Evolutionary conservation across 2,113 vertebrate species (phyloP), one percentile per base, ranked within the genome.

Genomic region (Ammodytes dubius): DNA sequence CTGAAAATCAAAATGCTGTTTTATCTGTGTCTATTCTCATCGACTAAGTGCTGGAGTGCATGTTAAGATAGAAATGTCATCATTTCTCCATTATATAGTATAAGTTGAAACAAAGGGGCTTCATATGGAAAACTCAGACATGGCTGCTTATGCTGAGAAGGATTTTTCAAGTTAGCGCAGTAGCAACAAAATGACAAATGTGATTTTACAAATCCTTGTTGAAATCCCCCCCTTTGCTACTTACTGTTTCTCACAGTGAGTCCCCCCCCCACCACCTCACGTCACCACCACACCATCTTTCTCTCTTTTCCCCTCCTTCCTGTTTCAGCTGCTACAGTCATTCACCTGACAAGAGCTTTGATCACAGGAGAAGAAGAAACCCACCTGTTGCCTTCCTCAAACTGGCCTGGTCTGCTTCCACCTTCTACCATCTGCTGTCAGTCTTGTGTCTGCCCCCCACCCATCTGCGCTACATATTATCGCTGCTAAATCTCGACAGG

Each of bases 271-370:
- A 27, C 4, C 59, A 27, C 43, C 64, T 74, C 13, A 39, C 9
- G 4, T 49, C 27, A 47, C 4, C 45, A 70, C 49, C 60, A 70
- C 45, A 27, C 27, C 27, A 27, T 27, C 27, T 27, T 27, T 27
- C 27, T 27, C 17, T 77, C 58, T 66, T 10, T 46, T 67, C 64
- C 64, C 3, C 35, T 70, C 56, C 45, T 54, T 77, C 70, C 60
- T 72, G 52, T 60, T 69, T 87, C 89, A 89, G 84, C 86, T 92
- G 88, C 73, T 80, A 6, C 42, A 43, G 63, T 53, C 86, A 83
- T 71, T 90, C 78, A 81, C 27, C 67, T 49, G 43, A 60, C 40
- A 57, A 27, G 40, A 42, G 37, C 72, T 79, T 77, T 85, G 78
- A 84, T 88, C 75, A 37, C 37, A 17, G 17, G 54, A 27, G 27